A percentile compares a stretch with the other conserved stretches of the same genome.
These are phyloP conservation scores for Cromileptes altivelis DNA, from an alignment of 2,113 vertebrate genomes.

Conservation along the genomic window DNA sequence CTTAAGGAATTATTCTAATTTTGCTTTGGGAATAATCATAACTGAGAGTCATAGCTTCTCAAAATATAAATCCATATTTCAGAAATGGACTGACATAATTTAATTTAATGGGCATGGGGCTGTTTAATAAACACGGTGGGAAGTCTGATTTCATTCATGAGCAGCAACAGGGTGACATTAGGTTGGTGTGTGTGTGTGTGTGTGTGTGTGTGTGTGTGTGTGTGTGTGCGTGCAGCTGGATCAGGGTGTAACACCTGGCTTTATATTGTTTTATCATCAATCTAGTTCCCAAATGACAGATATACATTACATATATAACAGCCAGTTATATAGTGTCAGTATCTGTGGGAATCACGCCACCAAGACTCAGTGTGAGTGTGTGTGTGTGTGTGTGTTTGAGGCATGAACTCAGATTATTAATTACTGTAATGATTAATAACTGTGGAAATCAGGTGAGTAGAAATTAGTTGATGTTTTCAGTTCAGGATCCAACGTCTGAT, in stretches of 20 bases:
- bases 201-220: background rate
- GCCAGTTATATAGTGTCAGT: background rate
- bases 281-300: slow-evolving; percentile 6
- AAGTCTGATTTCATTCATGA: slow-evolving; percentile 14
- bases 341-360: background rate
- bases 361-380: background rate
- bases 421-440: background rate
- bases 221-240: slow-evolving; percentile 37
- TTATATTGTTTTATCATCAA: slow-evolving; percentile 28
- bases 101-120: background rate
- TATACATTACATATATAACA: slow-evolving; percentile 7
- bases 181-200: background rate
- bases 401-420: background rate
- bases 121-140: background rate
- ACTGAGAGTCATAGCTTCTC: background rate
- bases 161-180: background rate
- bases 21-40: slow-evolving; percentile 13
- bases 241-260: background rate
- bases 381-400: background rate
- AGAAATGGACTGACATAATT: background rate
- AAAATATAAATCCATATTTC: background rate
- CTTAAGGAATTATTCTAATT: background rate
- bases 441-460: background rate
- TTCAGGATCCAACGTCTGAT: background rate
- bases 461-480: background rate